These are phyloP conservation scores for Spilarctia lutea DNA, from an alignment of 2,888 invertebrate species.

Conservation along the genomic window DNA sequence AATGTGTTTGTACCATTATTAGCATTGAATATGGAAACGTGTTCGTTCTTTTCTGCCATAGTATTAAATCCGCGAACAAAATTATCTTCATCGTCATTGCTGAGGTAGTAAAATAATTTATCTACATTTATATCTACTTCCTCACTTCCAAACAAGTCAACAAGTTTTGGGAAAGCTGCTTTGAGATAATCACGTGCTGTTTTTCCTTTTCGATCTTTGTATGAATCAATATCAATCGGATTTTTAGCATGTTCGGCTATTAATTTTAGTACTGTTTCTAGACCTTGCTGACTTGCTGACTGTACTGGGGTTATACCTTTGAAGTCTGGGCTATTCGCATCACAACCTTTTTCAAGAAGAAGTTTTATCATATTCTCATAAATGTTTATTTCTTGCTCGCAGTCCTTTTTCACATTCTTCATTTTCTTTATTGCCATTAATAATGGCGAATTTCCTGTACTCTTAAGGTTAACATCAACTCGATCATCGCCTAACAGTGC, in stretches of 20 bases:
- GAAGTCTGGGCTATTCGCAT: constrained; percentile 85
- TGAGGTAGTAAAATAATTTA: constrained; percentile 83
- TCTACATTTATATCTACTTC: constrained; percentile 75
- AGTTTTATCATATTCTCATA: constrained; percentile 83
- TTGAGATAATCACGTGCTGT: constrained; percentile 86
- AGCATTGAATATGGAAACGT: constrained; percentile 71
- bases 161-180: constrained; percentile 84
- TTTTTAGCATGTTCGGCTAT: constrained; percentile 83
- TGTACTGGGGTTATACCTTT: constrained; percentile 86
- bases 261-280: constrained; percentile 82
- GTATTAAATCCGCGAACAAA: constrained; percentile 84
- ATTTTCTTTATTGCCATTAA: constrained; percentile 83
- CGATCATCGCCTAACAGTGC: constrained; percentile 78
- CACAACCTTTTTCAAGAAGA: constrained; percentile 85
- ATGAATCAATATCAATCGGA: constrained; percentile 86
- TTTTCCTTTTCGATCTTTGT: constrained; percentile 83
- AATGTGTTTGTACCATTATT: constrained; percentile 81
- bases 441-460: constrained; percentile 84
- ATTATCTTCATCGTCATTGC: constrained; percentile 86
- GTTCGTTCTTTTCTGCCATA: constrained; percentile 77
- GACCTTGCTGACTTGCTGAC: constrained; percentile 87
- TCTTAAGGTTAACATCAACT: constrained; percentile 82
- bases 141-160: constrained; percentile 69
- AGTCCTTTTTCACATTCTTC: constrained; percentile 81
- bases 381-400: constrained; percentile 73